phyloP scores from a whole-genome alignment of 1,140 invertebrate genomes.

The Gyrodactylus bullatarudis region DNA sequence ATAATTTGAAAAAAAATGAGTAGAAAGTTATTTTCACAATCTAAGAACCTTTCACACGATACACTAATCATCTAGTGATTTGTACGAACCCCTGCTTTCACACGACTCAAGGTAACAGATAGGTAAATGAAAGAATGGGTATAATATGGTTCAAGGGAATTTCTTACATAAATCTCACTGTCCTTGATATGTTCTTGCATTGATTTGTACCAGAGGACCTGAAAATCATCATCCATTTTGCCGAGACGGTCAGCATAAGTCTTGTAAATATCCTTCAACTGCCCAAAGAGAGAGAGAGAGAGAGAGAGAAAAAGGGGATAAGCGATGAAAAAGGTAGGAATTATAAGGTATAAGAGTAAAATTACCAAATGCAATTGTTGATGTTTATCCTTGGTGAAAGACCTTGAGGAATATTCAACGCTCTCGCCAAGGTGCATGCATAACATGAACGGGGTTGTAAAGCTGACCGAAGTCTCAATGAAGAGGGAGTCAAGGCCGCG shows the following conservation, averaged over 20 bases:
- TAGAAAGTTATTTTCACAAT: too few species aligned
- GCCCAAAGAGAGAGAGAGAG: too few species aligned
- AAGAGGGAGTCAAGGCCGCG: not conserved
- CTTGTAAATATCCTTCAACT: not conserved
- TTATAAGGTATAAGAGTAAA: too few species aligned
- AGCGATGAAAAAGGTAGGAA: too few species aligned
- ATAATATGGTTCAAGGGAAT: not conserved
- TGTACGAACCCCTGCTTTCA: too few species aligned
- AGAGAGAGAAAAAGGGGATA: too few species aligned
- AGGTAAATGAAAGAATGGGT: too few species aligned
- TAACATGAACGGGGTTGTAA: not conserved
- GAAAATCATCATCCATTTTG: not conserved
- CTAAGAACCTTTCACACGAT: too few species aligned
- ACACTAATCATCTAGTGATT: too few species aligned
- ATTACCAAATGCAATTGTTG: not conserved
- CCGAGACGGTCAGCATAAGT: not conserved
- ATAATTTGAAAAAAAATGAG: too few species aligned
- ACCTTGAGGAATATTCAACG: not conserved
- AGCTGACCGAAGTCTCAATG: not conserved
- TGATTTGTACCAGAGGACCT: not conserved
- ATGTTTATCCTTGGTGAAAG: not conserved
- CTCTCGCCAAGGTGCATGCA: not conserved
- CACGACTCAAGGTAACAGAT: too few species aligned
- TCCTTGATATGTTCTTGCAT: not conserved
- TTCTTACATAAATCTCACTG: not conserved